Evolutionary conservation across 1,140 invertebrate genomes (phyloP), one percentile per base, ranked within the genome.

Genomic region (Calosoma granatense): DNA sequence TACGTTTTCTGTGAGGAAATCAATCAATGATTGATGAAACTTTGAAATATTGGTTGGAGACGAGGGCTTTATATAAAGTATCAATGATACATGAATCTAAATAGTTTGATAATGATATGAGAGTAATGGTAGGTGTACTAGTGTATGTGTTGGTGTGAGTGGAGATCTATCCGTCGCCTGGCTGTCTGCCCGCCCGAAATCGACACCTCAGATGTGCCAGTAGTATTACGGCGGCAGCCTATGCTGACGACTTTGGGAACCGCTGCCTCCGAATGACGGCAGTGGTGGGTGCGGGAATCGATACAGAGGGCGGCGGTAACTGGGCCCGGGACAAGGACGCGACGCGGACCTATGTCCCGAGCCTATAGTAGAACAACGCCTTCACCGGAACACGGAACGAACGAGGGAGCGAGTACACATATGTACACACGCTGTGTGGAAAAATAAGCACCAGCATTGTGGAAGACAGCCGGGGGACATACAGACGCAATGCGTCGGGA

Each of bases 231-330:
- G 17, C 4, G 41, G 41, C 41, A 4, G 41, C 9, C 41, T 9
- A 12, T 9, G 3, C 4, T 3, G 9, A n/a, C n/a, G n/a, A n/a
- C n/a, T n/a, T n/a, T n/a, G n/a, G n/a, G n/a, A n/a, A n/a, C n/a
- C n/a, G n/a, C n/a, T n/a, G n/a, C n/a, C n/a, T n/a, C n/a, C n/a
- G n/a, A n/a, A n/a, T n/a, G n/a, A n/a, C 4, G 17, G 41, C 41
- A 17, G 41, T 17, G 9, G 41, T 47, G 41, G 41, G 41, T 47
- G 41, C 41, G 41, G 41, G 41, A 47, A 47, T 47, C 41, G 41
- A 47, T 47, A 47, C 41, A 47, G 41, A 47, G 41, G 41, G 41
- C 41, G 41, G 41, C 41, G 41, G 41, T 47, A 17, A 6, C 6
- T 17, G 15, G 6, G 41, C 15, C 41, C 41, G 6, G 41, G 41